Conservation (phyloP, 2,113 vertebrate species). For the Platichthys stellatus region DNA sequence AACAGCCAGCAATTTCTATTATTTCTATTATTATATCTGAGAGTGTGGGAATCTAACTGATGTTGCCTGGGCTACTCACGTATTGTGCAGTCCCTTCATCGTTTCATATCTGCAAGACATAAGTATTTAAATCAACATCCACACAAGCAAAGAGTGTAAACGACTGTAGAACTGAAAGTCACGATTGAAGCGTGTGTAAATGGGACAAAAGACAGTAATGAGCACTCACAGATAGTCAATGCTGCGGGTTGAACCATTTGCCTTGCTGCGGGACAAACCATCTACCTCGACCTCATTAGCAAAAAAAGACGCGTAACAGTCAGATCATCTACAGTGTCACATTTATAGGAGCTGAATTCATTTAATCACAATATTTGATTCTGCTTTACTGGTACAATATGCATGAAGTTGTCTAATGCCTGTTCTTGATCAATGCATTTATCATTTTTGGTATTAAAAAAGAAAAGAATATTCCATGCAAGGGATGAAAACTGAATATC, state of each 20-base stretch:
- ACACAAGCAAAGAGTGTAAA: background rate
- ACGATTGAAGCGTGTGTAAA: background rate
- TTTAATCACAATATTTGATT: background rate
- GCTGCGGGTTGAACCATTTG: background rate
- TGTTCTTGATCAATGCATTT: too few species aligned
- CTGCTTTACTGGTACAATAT: background rate
- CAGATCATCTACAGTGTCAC: background rate
- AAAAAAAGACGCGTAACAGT: background rate
- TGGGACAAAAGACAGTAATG: background rate
- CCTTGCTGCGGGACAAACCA: too few species aligned
- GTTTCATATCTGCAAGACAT: slow-evolving; percentile 58
- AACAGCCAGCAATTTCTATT: background rate
- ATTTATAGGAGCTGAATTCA: background rate
- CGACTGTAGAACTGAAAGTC: background rate
- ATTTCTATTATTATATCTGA: background rate
- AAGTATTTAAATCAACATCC: background rate
- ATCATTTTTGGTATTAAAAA: too few species aligned
- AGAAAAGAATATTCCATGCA: too few species aligned
- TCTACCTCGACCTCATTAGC: background rate
- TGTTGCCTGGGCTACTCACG: background rate
- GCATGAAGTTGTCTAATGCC: too few species aligned
- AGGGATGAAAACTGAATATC: background rate
- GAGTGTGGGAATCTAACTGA: slow-evolving; percentile 36
- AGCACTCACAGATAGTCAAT: slow-evolving; percentile 58
- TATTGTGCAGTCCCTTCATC: background rate